Evolutionary conservation across 2,113 vertebrate species (phyloP), one percentile per base, ranked within the genome.

Genomic region (Guaruba guarouba): DNA sequence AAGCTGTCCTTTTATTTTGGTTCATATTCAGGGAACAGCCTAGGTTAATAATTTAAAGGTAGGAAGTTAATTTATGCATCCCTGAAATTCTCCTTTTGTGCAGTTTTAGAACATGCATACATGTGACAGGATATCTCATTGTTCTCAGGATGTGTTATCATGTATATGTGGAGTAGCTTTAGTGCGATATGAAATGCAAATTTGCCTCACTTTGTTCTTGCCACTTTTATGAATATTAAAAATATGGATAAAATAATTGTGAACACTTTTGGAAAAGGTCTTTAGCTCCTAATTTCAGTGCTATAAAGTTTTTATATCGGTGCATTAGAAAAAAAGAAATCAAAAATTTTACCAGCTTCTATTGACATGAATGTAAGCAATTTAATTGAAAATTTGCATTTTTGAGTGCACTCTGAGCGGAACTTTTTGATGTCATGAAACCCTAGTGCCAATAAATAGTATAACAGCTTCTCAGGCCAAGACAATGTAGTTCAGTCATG

Each of bases 211-310:
- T 97, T 97, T 97, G 90, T 97, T 96, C 96, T 96, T 96, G 82
- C 93, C 92, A 97, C 70, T 97, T 97, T 95, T 96, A 97, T 97
- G 97, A 97, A 97, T 97, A 97, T 96, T 97, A 97, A 97, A 97
- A 96, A 94, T 94, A 96, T 63, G 75, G 82, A 83, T 93, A 97
- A 96, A 97, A 95, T 97, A 97, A 96, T 97, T 95, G 93, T 95
- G 93, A 97, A 93, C 66, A 90, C 87, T 96, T 96, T 93, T 93
- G 82, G 87, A 91, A 96, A 96, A 93, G 87, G 88, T 94, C 92
- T 96, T 97, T 93, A 95, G 57, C 85, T 97, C 70, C 88, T 88
- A 86, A 95, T 96, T 97, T 96, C 85, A 81, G 41, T 78, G 54
- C 74, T 80, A 86, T 75, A 82, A 95, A 88, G 73, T 93, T 95